Evolutionary conservation across 2,113 vertebrate species (phyloP).

Genomic region (Microtus montanus): DNA sequence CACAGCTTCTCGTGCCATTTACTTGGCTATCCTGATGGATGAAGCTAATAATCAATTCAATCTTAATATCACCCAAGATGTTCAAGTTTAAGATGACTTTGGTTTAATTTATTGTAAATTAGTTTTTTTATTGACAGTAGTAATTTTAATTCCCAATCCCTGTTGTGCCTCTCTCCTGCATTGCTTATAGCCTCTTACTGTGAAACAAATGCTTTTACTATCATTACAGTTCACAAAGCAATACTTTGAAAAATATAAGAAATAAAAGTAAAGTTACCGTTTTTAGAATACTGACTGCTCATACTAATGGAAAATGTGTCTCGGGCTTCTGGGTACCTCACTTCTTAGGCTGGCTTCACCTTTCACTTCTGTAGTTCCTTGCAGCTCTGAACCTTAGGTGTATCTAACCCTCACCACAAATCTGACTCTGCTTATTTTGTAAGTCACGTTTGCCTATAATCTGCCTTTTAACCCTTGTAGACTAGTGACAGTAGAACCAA

Average conservation of each 20-base stretch:
- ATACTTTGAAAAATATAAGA: background rate
- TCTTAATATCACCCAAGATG: background rate
- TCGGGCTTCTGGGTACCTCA: background rate
- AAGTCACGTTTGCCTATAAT: background rate
- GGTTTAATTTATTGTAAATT: background rate
- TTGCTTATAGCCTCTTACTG: background rate
- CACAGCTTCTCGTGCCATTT: background rate
- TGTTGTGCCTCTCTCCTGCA: background rate
- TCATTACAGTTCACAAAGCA: background rate
- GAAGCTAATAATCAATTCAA: background rate
- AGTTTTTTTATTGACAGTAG: background rate
- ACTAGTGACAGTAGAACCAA: background rate
- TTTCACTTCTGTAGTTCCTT: background rate
- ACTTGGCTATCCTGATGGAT: background rate
- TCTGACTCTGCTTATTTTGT: background rate
- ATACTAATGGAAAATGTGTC: background rate
- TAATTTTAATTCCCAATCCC: background rate
- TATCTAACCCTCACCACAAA: background rate
- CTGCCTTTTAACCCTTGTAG: background rate
- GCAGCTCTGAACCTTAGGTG: background rate
- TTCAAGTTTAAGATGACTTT: conserved; percentile 1
- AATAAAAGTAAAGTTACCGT: background rate
- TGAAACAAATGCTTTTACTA: background rate
- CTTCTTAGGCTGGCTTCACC: background rate
- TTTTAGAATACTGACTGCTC: background rate